These are phyloP conservation scores for Oryzias melastigma DNA, from an alignment of 2,113 vertebrate genomes.

Conservation along the genomic window DNA sequence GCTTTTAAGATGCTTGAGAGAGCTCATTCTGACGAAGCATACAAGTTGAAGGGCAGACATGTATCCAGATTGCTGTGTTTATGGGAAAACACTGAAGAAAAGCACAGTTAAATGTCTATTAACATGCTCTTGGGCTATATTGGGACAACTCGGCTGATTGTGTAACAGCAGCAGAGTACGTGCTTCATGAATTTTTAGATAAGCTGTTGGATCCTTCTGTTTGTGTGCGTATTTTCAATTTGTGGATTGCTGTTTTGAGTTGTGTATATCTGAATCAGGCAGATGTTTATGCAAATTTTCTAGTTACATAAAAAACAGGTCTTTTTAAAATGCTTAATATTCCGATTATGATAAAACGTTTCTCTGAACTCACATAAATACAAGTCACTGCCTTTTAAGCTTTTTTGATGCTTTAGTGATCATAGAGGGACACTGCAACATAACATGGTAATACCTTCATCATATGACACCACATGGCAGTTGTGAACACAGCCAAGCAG, in stretches of 20 bases:
- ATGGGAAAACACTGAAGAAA: constrained; percentile 17
- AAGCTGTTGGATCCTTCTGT: constrained; percentile 13
- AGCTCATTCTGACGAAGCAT: constrained; percentile 26
- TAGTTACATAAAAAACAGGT: constrained; percentile 4
- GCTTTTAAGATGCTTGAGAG: constrained; percentile 46
- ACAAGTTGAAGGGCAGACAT: constrained; percentile 30
- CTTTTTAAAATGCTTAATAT: not conserved
- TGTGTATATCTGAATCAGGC: constrained; percentile 6
- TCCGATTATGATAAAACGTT: not conserved
- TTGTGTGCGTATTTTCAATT: constrained; percentile 13
- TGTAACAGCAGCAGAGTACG: constrained; percentile 36
- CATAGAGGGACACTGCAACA: constrained; percentile 19
- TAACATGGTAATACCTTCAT: constrained; percentile 44
- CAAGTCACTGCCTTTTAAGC: not conserved
- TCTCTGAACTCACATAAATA: not conserved
- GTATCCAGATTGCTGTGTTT: constrained; percentile 31
- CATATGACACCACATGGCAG: constrained; percentile 60
- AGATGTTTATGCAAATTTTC: constrained; percentile 41
- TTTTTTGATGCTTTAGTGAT: constrained; percentile 3
- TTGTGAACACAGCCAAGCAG: constrained; percentile 44
- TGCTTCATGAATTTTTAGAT: constrained; percentile 15
- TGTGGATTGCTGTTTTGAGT: constrained; percentile 1
- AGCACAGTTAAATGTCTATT: constrained; percentile 18
- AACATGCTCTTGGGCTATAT: constrained; percentile 28
- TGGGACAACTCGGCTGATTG: constrained; percentile 34